These are phyloP conservation scores for Spilosoma lubricipeda DNA, from an alignment of 2,888 invertebrate genomes.

Conservation along the genomic window DNA sequence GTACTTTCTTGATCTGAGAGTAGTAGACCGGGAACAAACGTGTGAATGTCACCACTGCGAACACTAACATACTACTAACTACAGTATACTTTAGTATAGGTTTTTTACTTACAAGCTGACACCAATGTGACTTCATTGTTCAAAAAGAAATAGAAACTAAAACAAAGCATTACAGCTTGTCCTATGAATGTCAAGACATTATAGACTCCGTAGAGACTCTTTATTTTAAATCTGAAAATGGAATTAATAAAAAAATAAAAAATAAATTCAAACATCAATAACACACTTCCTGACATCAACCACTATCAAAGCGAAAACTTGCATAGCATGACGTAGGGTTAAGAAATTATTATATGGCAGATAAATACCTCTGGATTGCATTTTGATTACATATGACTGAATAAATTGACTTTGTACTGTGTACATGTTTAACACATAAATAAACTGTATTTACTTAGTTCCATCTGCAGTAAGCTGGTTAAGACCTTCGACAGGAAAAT, in stretches of 20 bases:
- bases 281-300: too few relatives aligned
- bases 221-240: constrained; percentile 7
- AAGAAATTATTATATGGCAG: too few relatives aligned
- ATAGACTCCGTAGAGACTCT: constrained; percentile 1
- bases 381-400: too few relatives aligned
- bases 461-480: neutral
- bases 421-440: neutral
- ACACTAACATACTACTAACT: too few relatives aligned
- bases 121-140: neutral
- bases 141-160: neutral
- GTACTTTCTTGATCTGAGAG: too few relatives aligned
- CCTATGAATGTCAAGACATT: constrained; percentile 3
- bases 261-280: too few relatives aligned
- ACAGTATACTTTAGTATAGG: neutral
- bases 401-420: too few relatives aligned
- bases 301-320: too few relatives aligned
- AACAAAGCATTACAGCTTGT: neutral
- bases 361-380: too few relatives aligned
- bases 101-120: constrained; percentile 1
- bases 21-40: too few relatives aligned
- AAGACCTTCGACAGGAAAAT: constrained; percentile 11
- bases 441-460: neutral
- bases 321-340: too few relatives aligned
- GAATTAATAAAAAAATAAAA: neutral
- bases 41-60: too few relatives aligned